Evolutionary conservation across 1,140 invertebrate genomes (phyloP), one percentile per base, ranked within the genome.

Genomic region (Rhyacophila brunnea): DNA sequence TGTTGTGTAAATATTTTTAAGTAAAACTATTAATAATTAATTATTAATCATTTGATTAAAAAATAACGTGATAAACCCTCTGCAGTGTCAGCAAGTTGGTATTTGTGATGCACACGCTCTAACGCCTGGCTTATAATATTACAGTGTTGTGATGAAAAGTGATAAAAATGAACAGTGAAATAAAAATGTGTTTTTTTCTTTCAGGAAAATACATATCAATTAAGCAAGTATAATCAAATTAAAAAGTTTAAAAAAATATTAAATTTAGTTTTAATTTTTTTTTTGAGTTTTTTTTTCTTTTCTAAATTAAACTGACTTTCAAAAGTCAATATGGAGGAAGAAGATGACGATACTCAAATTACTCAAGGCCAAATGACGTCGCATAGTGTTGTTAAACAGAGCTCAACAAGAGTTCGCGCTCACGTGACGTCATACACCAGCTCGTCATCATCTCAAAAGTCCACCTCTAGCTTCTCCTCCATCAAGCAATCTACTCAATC

Each of bases 261-360:
- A 13, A 51, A 14, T 6, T 49, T 35, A 49, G 19, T 40, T 54
- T 54, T 14, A 20, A 47, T 46, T 20, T 19, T 17, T 6, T 28
- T 17, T 4, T 46, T n/a, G 28, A 45, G 47, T 38, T 35, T 20
- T 53, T 13, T 20, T 44, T 20, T 19, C 9, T 43, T 17, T 28
- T 28, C n/a, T 7, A 50, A 38, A 10, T 6, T 42, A 43, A 52
- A 52, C 36, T 36, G 53, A 60, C 54, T 34, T 48, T 19, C 38
- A 28, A 34, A 18, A 51, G 59, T 58, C 53, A 77, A 72, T 67
- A 83, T 83, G 81, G 81, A 83, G 67, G 81, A 83, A 54, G 81
- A 83, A 61, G 81, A 83, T 35, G 81, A 83, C 58, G 77, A 77
- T 62, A 67, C 72, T 63, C 73, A 75, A 54, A 68, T 40, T 17